phyloP scores from a whole-genome alignment of 2,797 vertebrate genomes.

The Sorex maritimensis region DNA sequence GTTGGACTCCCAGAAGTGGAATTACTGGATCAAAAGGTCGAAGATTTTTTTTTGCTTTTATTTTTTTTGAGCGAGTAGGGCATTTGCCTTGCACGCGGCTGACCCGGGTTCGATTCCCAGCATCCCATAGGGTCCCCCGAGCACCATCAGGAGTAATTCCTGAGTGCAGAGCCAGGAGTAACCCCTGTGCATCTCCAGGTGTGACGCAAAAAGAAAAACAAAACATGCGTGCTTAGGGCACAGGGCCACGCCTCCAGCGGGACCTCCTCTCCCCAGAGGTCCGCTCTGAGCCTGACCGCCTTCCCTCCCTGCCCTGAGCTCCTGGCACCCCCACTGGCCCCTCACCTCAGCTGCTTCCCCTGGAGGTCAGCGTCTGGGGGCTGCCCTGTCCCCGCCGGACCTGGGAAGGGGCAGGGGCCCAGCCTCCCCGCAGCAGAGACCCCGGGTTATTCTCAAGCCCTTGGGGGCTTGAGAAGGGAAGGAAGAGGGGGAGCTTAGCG shows the following conservation, averaged over 20 bases:
- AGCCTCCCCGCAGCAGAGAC: neutral
- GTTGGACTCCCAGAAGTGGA: constrained; percentile 30
- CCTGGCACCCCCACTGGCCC: neutral
- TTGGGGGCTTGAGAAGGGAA: neutral
- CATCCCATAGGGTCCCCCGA: no score
- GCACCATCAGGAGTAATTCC: no score
- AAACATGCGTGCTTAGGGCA: neutral
- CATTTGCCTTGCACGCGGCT: no score
- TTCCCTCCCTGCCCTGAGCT: neutral
- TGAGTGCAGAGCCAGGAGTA: no score
- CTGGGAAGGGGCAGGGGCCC: neutral
- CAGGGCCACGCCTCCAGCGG: neutral
- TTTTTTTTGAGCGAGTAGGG: no score
- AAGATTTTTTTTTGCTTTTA: neutral
- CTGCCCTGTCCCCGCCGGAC: no score
- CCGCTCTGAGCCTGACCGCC: neutral
- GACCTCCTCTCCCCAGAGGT: neutral
- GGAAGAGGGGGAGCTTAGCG: no score
- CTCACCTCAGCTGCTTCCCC: no score
- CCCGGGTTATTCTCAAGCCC: neutral
- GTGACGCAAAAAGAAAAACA: no score
- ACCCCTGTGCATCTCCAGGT: no score
- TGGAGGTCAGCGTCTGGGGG: neutral
- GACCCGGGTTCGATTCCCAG: no score
- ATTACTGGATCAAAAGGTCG: constrained; percentile 45